Base-by-base conservation (phyloP, 2,797 vertebrate genomes). In the Esox masquinongy region DNA sequence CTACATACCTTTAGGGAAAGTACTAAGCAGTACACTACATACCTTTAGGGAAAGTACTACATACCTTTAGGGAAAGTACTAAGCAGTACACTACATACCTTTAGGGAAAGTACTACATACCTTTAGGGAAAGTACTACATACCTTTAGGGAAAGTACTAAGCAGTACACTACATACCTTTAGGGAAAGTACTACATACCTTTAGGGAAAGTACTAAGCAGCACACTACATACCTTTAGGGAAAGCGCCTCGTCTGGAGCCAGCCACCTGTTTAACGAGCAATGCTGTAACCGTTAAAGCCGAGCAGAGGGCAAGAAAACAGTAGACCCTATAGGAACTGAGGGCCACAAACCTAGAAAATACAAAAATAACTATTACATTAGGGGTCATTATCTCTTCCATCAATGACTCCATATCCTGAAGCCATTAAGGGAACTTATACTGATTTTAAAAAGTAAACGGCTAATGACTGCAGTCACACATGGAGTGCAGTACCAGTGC, bases 91-190 rank as follows among this genome's bases (percentile, higher is more conserved):
- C n/a, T 1, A 5, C 15, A 53, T 80, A 94, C 94, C 93, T 90
- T 76, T 85, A 63, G 82, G 19, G 22, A 61, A 61, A 61, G 56
- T n/a, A n/a, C n/a, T 1, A 5, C 15, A 53, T 80, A 94, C 94
- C 93, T 90, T 76, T 85, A 63, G 82, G 19, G 22, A 61, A 61
- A 61, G 56, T n/a, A n/a, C n/a, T 1, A 5, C 15, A 53, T 80
- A 94, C 94, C 93, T 90, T 76, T 85, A 63, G 82, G 19, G 22
- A 61, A 61, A 61, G 56, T n/a, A n/a, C n/a, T n/a, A n/a, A n/a
- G n/a, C n/a, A n/a, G n/a, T n/a, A n/a, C n/a, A n/a, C n/a, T 1
- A 5, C 15, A 53, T 80, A 94, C 94, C 93, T 90, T 76, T 85
- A 63, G 82, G 19, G 22, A 61, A 61, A 61, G 56, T n/a, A n/a